phyloP scores from a whole-genome alignment of 2,797 vertebrate species.

The Rhynchonycteris naso region DNA sequence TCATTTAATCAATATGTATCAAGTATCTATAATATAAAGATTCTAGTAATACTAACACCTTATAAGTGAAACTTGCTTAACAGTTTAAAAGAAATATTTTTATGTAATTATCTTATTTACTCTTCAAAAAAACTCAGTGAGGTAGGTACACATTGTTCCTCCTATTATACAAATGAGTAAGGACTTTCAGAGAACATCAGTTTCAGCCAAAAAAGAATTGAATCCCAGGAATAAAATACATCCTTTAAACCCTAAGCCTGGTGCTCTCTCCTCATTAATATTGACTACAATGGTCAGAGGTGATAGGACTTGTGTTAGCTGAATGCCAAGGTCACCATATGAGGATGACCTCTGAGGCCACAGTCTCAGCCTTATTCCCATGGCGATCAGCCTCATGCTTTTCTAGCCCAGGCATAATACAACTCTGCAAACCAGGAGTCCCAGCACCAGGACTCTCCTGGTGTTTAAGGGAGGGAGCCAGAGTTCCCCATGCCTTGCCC shows the following conservation, averaged over 20 bases:
- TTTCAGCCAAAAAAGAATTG: neutral
- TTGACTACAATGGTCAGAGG: neutral
- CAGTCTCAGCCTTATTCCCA: neutral
- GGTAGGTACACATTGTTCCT: neutral
- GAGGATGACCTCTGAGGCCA: neutral
- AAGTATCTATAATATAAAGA: neutral
- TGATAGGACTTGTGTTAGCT: neutral
- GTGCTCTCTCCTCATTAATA: neutral
- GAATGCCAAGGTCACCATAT: neutral
- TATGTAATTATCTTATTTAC: neutral
- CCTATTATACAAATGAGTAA: neutral
- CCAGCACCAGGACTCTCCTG: neutral
- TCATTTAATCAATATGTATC: neutral
- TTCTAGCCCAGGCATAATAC: neutral
- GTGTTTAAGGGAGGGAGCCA: neutral
- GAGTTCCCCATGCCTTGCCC: neutral
- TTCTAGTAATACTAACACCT: neutral
- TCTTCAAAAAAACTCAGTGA: neutral
- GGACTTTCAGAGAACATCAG: neutral
- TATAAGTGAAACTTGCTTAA: neutral
- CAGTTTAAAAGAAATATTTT: neutral
- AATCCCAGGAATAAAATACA: neutral
- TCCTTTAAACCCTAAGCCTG: neutral
- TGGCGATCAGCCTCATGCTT: neutral
- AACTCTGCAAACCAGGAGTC: neutral